These are phyloP conservation scores for Latheticus oryzae DNA, from an alignment of 2,888 invertebrate genomes.

Conservation along the genomic window DNA sequence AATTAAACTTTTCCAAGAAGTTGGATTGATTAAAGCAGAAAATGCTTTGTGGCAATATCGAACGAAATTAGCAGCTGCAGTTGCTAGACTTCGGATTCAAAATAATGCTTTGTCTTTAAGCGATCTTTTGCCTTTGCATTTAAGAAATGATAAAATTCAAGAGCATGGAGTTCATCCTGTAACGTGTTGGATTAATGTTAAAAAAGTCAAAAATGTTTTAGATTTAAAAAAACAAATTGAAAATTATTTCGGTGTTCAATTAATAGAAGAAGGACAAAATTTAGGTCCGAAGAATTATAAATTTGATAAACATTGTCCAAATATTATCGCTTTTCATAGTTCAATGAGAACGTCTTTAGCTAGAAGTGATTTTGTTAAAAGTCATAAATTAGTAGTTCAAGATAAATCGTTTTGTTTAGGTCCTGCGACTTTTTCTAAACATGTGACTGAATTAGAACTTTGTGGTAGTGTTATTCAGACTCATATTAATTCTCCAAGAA, in stretches of 20 bases:
- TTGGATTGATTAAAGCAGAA: slow-evolving; percentile 69
- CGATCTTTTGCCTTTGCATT: slow-evolving; percentile 77
- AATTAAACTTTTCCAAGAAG: slow-evolving; percentile 56
- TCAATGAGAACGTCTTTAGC: slow-evolving; percentile 69
- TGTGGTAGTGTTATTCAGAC: slow-evolving; percentile 83
- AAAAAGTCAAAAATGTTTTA: slow-evolving; percentile 69
- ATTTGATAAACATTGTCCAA: slow-evolving; percentile 67
- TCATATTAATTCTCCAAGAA: slow-evolving; percentile 82
- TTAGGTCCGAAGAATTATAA: slow-evolving; percentile 56
- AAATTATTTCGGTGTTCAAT: slow-evolving; percentile 51
- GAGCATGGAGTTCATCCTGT: slow-evolving; percentile 69
- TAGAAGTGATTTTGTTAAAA: slow-evolving; percentile 68
- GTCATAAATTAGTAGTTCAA: slow-evolving; percentile 71
- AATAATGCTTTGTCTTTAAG: slow-evolving; percentile 77
- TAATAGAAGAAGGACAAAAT: slow-evolving; percentile 49
- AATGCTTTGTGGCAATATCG: slow-evolving; percentile 73
- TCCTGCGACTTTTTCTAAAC: slow-evolving; percentile 79
- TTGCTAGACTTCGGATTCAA: slow-evolving; percentile 80
- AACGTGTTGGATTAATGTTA: slow-evolving; percentile 85
- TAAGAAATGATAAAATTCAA: slow-evolving; percentile 77
- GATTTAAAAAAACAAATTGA: slow-evolving; percentile 51
- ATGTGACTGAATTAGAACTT: slow-evolving; percentile 74
- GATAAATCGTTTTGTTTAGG: slow-evolving; percentile 85
- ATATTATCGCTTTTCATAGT: slow-evolving; percentile 70
- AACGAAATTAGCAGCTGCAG: slow-evolving; percentile 79